Percentiles rank a stretch among this genome's conserved stretches.
These are phyloP conservation scores for Drosophila rufa DNA, from an alignment of 1,140 invertebrate genomes.

Conservation along the genomic window DNA sequence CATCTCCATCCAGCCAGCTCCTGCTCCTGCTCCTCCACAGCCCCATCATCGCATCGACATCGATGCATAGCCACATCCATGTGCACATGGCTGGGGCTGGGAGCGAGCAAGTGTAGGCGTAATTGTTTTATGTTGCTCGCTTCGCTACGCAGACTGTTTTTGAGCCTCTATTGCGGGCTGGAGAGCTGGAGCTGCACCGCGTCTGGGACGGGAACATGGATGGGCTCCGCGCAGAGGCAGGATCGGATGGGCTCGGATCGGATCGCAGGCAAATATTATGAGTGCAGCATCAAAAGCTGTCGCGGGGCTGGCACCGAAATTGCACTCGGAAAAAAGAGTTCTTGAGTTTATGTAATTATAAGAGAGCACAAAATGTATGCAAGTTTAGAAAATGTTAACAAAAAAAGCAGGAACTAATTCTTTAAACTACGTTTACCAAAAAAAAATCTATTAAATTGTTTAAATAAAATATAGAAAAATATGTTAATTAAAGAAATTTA, in stretches of 20 bases:
- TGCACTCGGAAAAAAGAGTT: background rate
- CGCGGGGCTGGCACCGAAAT: conserved; percentile 14
- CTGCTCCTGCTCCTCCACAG: background rate
- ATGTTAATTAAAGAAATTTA: no score
- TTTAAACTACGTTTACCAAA: no score
- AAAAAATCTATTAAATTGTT: no score
- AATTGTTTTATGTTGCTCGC: conserved; percentile 79
- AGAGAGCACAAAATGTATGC: no score
- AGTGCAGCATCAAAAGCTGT: conserved; percentile 26
- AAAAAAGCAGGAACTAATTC: background rate
- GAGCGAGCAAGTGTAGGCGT: conserved; percentile 70
- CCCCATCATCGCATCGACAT: conserved; percentile 13
- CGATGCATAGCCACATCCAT: conserved; percentile 3
- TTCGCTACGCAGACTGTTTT: conserved; percentile 64
- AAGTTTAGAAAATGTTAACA: no score
- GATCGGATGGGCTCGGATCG: background rate
- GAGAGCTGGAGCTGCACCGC: background rate
- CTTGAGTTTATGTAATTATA: background rate
- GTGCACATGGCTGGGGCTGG: conserved; percentile 13
- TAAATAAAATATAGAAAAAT: no score
- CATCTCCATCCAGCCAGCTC: background rate
- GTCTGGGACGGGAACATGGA: conserved; percentile 6
- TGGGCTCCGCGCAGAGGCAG: background rate
- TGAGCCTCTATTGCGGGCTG: conserved; percentile 10
- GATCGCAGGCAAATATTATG: background rate